A percentile compares a stretch with the other conserved stretches of the same genome.
Evolutionary conservation across 2,113 vertebrate genomes (phyloP).

Genomic region (Chloropsis cyanopogon): DNA sequence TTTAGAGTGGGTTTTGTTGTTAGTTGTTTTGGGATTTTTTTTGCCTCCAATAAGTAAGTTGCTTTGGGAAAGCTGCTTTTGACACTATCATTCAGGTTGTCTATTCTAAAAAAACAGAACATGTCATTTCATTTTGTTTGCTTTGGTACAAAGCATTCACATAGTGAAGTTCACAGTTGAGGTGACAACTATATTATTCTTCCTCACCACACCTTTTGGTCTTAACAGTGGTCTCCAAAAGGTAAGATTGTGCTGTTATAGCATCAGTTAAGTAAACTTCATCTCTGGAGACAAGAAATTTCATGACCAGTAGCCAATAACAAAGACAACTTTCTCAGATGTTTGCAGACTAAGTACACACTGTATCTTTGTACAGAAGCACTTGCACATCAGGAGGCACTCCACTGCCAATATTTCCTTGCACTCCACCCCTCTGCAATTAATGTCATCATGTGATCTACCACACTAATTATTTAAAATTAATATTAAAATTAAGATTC

Average conservation of each 20-base stretch:
- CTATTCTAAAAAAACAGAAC: not conserved
- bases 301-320: not conserved
- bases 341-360: not conserved
- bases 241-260: not conserved
- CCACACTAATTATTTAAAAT: not conserved
- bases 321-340: not conserved
- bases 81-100: not conserved
- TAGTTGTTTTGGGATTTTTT: rapidly evolving
- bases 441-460: not conserved
- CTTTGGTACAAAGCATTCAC: not conserved
- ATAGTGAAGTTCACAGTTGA: not conserved
- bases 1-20: too few relatives aligned
- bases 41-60: not conserved
- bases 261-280: not conserved
- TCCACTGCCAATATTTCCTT: not conserved
- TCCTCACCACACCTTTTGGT: not conserved
- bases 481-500: not conserved
- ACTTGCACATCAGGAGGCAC: not conserved
- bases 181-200: not conserved
- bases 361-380: not conserved
- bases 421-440: not conserved
- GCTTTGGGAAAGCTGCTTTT: not conserved
- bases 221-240: not conserved
- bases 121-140: not conserved
- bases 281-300: not conserved